Evolutionary conservation across 2,797 vertebrate genomes (phyloP).

Genomic region (Etheostoma perlongum): DNA sequence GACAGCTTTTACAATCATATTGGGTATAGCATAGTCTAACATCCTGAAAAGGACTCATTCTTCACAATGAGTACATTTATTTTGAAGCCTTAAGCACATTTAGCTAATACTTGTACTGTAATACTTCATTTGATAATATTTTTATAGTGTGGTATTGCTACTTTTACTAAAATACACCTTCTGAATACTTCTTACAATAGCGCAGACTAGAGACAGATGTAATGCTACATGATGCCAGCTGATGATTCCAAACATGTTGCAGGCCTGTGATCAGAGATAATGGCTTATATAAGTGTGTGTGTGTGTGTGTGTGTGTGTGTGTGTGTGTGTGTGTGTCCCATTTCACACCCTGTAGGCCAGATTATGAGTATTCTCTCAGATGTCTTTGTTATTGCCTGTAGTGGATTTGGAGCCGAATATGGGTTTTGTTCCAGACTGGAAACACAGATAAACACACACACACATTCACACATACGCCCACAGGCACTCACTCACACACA

Average conservation of each 20-base stretch:
- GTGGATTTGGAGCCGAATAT: conserved; percentile 64
- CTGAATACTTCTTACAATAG: background rate
- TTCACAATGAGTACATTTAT: background rate
- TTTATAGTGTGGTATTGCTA: background rate
- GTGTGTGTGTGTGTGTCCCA: background rate
- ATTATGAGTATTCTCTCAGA: conserved; percentile 62
- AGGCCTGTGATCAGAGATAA: conserved; percentile 55
- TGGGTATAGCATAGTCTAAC: background rate
- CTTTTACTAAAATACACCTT: background rate
- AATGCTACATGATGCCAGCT: background rate
- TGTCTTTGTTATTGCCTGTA: conserved; percentile 64
- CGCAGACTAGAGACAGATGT: background rate
- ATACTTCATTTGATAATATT: background rate
- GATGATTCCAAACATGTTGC: conserved; percentile 33
- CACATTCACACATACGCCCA: conserved; percentile 26
- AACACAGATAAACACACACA: conserved; percentile 60
- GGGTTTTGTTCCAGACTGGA: conserved; percentile 62
- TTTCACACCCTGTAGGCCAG: conserved; percentile 48
- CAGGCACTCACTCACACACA: conserved; percentile 37
- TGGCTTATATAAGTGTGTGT: conserved; percentile 43
- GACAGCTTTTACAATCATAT: background rate
- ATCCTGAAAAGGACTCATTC: background rate
- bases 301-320: conserved; percentile 26
- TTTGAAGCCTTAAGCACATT: background rate
- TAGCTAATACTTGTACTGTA: background rate